Conservation (phyloP, 2,113 vertebrate genomes). For the Hyaena hyaena region DNA sequence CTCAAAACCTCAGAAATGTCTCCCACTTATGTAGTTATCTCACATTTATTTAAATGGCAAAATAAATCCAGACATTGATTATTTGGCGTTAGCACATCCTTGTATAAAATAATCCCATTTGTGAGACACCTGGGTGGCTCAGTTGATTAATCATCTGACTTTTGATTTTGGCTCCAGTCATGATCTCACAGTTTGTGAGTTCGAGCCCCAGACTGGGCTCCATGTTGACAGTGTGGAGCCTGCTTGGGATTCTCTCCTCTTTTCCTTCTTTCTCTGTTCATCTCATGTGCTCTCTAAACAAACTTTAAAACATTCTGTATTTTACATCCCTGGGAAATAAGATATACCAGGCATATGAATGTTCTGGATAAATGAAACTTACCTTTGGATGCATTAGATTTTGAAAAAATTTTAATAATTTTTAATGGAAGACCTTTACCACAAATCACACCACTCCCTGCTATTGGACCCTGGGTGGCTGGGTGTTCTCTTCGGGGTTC, state of each 20-base stretch:
- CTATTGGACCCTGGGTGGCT: background rate
- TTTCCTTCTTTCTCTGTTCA: background rate
- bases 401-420: background rate
- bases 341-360: background rate
- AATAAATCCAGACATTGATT: background rate
- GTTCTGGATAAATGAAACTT: background rate
- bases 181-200: background rate
- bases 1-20: background rate
- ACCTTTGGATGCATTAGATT: background rate
- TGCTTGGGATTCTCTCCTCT: background rate
- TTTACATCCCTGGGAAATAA: background rate
- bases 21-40: too few relatives aligned
- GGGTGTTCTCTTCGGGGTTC: too few relatives aligned
- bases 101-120: background rate
- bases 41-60: background rate
- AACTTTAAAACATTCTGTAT: background rate
- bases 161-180: background rate
- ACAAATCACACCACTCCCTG: background rate
- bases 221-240: background rate
- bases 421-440: background rate
- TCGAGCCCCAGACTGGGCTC: fast-evolving
- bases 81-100: background rate
- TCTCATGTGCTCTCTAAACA: background rate
- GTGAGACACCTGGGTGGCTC: background rate
- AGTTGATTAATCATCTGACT: background rate